Conservation (phyloP, 2,113 vertebrate genomes). For the Scomber japonicus region DNA sequence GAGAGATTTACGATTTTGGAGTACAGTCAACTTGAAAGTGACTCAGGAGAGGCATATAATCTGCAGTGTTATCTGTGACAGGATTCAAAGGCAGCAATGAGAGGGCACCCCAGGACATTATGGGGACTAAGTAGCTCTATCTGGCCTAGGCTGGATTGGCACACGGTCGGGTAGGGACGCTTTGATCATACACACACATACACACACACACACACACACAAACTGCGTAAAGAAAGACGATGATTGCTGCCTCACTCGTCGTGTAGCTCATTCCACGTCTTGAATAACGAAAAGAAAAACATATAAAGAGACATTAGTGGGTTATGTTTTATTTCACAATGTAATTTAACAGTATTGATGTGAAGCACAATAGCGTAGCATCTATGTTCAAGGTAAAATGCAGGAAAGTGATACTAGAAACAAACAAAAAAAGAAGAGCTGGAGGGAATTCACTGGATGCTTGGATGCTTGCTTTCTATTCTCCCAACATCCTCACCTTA, state of each 20-base stretch:
- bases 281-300: conserved; percentile 14
- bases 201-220: conserved; percentile 4
- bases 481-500: conserved; percentile 32
- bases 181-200: conserved; percentile 53
- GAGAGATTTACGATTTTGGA: conserved; percentile 64
- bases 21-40: conserved; percentile 70
- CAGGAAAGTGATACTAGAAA: background rate
- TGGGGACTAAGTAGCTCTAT: conserved; percentile 65
- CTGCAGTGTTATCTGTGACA: conserved; percentile 72
- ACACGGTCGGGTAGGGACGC: conserved; percentile 38
- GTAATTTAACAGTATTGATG: conserved; percentile 6
- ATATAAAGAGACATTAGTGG: background rate
- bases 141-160: conserved; percentile 58
- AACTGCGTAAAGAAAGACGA: conserved; percentile 1
- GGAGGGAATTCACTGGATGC: conserved; percentile 10
- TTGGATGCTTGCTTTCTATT: conserved; percentile 35
- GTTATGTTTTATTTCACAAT: conserved; percentile 23
- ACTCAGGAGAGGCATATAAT: conserved; percentile 64
- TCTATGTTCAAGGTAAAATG: conserved; percentile 16
- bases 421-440: background rate
- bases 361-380: conserved; percentile 16
- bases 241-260: conserved; percentile 10
- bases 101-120: conserved; percentile 62
- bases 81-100: conserved; percentile 67
- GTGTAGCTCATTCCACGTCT: conserved; percentile 15